Evolutionary conservation across 2,113 vertebrate genomes (phyloP).

Genomic region (Trinectes maculatus): DNA sequence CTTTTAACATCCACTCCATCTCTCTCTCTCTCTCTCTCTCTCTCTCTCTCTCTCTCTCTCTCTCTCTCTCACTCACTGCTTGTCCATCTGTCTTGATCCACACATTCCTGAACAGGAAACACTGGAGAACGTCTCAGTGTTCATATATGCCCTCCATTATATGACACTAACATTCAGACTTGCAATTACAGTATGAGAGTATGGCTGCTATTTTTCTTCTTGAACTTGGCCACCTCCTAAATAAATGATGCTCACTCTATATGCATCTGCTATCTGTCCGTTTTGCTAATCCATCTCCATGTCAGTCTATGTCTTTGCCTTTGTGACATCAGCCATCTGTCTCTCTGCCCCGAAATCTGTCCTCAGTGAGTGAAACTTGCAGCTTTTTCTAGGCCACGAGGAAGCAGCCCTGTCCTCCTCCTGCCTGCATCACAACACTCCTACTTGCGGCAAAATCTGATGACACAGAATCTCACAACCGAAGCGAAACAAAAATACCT

Average conservation of each 20-base stretch:
- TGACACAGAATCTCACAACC: slow-evolving; percentile 27
- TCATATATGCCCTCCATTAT: not conserved
- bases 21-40: not conserved
- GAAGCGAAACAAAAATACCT: not conserved
- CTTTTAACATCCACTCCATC: slow-evolving; percentile 58
- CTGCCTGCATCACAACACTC: not conserved
- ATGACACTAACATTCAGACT: not conserved
- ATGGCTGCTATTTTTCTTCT: not conserved
- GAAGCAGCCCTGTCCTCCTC: slow-evolving; percentile 19
- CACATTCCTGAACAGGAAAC: slow-evolving; percentile 47
- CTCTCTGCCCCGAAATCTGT: slow-evolving; percentile 41
- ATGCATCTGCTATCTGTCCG: slow-evolving; percentile 13
- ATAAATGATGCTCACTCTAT: not conserved
- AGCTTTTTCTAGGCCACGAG: slow-evolving; percentile 31
- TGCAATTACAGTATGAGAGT: not conserved
- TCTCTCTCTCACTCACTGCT: slow-evolving; percentile 16
- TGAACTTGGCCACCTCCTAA: not conserved
- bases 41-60: too few relatives aligned
- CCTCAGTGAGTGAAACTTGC: slow-evolving; percentile 5
- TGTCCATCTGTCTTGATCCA: slow-evolving; percentile 20
- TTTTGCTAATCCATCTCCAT: slow-evolving; percentile 44
- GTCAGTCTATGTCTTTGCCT: slow-evolving; percentile 29
- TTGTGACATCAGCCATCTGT: slow-evolving; percentile 59
- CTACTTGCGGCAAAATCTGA: slow-evolving; percentile 41
- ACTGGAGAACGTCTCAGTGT: not conserved